These are phyloP conservation scores for Synanceia verrucosa DNA, from an alignment of 2,797 vertebrate genomes.

Conservation along the genomic window DNA sequence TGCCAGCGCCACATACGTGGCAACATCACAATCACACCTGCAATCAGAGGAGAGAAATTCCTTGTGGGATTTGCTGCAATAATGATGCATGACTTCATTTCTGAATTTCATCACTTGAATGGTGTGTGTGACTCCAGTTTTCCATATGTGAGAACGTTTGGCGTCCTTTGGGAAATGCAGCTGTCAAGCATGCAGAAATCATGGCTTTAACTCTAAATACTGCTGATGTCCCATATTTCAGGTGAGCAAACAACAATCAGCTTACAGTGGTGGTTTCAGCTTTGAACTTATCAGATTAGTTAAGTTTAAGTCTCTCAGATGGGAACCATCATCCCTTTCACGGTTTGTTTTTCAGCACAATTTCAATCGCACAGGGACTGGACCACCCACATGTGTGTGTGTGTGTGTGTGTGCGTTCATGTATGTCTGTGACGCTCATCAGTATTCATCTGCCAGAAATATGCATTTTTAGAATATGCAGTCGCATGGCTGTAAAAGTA, in stretches of 20 bases:
- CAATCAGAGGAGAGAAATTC: slow-evolving; percentile 47
- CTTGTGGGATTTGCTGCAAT: slow-evolving; percentile 16
- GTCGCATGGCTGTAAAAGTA: slow-evolving; percentile 66
- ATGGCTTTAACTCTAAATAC: slow-evolving; percentile 62
- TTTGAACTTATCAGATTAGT: slow-evolving; percentile 66
- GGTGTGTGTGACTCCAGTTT: slow-evolving; percentile 22
- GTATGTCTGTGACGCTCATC: slow-evolving; percentile 60
- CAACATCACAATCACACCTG: slow-evolving; percentile 41
- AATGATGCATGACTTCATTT: slow-evolving; percentile 46
- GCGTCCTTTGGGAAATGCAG: slow-evolving; percentile 54
- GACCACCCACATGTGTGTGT: slow-evolving; percentile 28
- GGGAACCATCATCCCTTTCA: slow-evolving; percentile 53
- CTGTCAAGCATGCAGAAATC: slow-evolving; percentile 62
- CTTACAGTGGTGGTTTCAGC: slow-evolving; percentile 47
- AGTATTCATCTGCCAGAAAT: slow-evolving; percentile 71
- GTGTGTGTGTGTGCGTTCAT: slow-evolving; percentile 19
- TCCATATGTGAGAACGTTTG: slow-evolving; percentile 38
- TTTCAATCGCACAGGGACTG: slow-evolving; percentile 38
- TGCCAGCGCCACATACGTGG: background rate
- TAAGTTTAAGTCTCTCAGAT: slow-evolving; percentile 61
- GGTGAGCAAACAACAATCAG: slow-evolving; percentile 66
- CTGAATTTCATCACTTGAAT: slow-evolving; percentile 45
- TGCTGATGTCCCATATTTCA: slow-evolving; percentile 72
- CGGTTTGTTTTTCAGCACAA: slow-evolving; percentile 50
- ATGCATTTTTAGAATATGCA: slow-evolving; percentile 59